Percentiles rank a stretch among this genome's conserved stretches.
These are phyloP conservation scores for Drosophila pruinosa DNA, from an alignment of 1,140 invertebrate genomes.

Conservation along the genomic window DNA sequence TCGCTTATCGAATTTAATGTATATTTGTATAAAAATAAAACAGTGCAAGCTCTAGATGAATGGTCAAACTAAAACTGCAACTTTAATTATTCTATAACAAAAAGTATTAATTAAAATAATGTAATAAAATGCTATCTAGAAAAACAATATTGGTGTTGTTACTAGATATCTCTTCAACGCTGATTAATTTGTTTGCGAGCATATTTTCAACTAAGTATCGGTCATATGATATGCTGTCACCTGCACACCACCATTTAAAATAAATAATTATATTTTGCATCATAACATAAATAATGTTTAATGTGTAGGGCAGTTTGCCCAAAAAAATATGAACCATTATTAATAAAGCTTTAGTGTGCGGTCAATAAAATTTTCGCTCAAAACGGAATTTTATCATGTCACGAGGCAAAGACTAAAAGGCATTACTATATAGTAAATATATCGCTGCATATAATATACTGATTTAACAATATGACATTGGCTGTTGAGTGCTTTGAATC, in stretches of 20 bases:
- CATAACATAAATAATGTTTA: slow-evolving; percentile 38
- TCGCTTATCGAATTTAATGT: slow-evolving; percentile 7
- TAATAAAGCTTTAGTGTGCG: slow-evolving; percentile 52
- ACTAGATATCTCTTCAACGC: neutral
- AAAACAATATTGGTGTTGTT: neutral
- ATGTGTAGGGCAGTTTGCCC: slow-evolving; percentile 7
- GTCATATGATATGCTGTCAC: slow-evolving; percentile 14
- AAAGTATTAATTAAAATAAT: neutral
- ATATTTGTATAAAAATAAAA: slow-evolving; percentile 4
- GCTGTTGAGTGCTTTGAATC: slow-evolving; percentile 58
- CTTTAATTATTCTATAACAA: too few species aligned
- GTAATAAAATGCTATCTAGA: neutral
- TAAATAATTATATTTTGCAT: slow-evolving; percentile 39
- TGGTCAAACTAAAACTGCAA: too few species aligned
- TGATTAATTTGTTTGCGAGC: slow-evolving; percentile 1
- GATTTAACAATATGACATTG: slow-evolving; percentile 49
- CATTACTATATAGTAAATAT: neutral
- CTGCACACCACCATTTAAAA: slow-evolving; percentile 37
- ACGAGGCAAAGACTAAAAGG: slow-evolving; percentile 28
- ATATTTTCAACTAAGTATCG: neutral
- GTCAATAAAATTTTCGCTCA: slow-evolving; percentile 33
- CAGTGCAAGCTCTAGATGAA: too few species aligned
- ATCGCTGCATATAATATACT: neutral
- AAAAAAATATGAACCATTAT: slow-evolving; percentile 32
- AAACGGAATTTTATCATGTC: slow-evolving; percentile 50